These are phyloP conservation scores for Anolis carolinensis DNA, from an alignment of 2,113 vertebrate species.

Conservation along the genomic window DNA sequence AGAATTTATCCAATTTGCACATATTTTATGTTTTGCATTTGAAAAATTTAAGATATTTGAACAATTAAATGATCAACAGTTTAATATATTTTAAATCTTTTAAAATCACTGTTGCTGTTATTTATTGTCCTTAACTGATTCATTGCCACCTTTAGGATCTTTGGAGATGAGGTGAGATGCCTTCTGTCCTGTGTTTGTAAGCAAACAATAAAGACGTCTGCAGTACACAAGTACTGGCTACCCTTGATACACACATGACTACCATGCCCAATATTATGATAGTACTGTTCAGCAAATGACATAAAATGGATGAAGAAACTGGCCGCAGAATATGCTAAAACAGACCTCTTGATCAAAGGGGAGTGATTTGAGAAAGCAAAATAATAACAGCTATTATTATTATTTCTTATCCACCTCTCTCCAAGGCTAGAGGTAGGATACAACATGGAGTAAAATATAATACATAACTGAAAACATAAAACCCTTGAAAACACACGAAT, in stretches of 20 bases:
- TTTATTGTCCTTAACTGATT: too few species aligned
- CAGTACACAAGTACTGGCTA: not conserved
- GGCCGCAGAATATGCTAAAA: not conserved
- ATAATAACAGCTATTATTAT: too few species aligned
- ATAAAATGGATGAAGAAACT: not conserved
- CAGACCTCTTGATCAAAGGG: not conserved
- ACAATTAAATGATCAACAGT: too few species aligned
- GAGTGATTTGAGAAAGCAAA: not conserved
- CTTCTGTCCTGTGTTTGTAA: not conserved
- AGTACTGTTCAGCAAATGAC: not conserved
- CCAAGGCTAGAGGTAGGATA: too few species aligned
- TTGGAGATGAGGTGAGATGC: not conserved
- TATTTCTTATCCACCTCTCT: too few species aligned
- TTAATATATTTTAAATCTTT: not conserved
- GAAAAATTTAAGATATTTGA: too few species aligned
- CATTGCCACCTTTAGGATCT: too few species aligned
- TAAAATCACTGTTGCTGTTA: not conserved
- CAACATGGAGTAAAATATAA: too few species aligned
- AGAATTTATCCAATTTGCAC: too few species aligned
- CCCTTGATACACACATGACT: not conserved
- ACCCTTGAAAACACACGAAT: too few species aligned
- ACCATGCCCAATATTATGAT: not conserved
- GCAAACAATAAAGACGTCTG: not conserved
- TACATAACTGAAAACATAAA: too few species aligned
- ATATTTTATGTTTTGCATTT: too few species aligned